Percentiles rank a stretch among this genome's conserved stretches.
phyloP scores from a whole-genome alignment of 2,113 vertebrate genomes.

The Oryzias celebensis region DNA sequence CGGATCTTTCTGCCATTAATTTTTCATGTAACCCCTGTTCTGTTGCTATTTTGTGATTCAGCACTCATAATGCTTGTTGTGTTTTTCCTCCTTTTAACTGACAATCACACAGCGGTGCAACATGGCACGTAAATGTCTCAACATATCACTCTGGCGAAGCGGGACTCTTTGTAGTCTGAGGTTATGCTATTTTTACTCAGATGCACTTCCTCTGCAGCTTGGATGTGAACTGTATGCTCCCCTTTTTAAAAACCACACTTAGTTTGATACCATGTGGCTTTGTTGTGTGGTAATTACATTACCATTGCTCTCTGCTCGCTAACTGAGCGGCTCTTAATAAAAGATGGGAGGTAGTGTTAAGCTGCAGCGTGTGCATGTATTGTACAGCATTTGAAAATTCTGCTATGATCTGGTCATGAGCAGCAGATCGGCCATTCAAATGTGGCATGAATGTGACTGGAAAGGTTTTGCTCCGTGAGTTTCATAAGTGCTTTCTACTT shows the following conservation, averaged over 20 bases:
- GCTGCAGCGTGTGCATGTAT: neutral
- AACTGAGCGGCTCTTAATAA: conserved; percentile 48
- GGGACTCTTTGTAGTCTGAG: neutral
- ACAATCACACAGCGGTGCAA: conserved; percentile 10
- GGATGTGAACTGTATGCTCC: conserved; percentile 7
- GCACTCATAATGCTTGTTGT: conserved; percentile 16
- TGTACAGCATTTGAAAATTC: conserved; percentile 1
- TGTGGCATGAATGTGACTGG: conserved; percentile 47
- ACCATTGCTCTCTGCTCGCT: conserved; percentile 29
- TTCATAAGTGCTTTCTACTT: conserved; percentile 35
- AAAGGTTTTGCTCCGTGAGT: conserved; percentile 35
- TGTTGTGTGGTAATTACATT: conserved; percentile 44
- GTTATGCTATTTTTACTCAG: conserved; percentile 6
- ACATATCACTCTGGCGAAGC: conserved; percentile 7
- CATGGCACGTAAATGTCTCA: conserved; percentile 3
- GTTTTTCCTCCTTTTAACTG: conserved; percentile 8
- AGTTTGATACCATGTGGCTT: conserved; percentile 16
- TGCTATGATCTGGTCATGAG: neutral
- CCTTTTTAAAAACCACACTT: conserved; percentile 39
- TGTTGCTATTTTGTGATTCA: conserved; percentile 45
- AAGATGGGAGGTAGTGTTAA: conserved; percentile 21
- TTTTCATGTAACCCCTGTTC: conserved; percentile 47
- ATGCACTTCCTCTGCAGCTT: neutral
- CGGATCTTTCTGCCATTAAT: conserved; percentile 47
- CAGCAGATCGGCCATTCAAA: conserved; percentile 47